Percentiles rank a stretch among this genome's conserved stretches.
Conservation (phyloP, 2,797 vertebrate genomes). For the Chelon auratus region DNA sequence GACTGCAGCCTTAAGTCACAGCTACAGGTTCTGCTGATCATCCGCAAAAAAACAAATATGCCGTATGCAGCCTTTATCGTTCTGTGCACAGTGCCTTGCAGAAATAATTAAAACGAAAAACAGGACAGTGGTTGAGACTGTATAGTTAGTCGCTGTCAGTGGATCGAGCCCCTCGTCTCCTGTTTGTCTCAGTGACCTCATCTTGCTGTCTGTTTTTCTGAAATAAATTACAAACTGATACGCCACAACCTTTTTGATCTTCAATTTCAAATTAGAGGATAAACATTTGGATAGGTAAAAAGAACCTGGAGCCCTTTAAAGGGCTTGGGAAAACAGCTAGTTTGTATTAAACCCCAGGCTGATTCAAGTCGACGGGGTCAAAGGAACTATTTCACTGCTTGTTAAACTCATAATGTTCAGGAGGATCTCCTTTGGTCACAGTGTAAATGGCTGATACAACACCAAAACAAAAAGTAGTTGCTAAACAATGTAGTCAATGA, state of each 20-base stretch:
- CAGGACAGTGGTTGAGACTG: neutral
- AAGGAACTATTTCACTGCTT: constrained; percentile 10
- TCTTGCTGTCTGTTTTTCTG: neutral
- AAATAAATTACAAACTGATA: constrained; percentile 23
- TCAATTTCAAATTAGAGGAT: constrained; percentile 14
- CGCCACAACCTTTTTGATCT: constrained; percentile 17
- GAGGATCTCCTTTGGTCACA: constrained; percentile 8
- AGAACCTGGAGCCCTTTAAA: neutral
- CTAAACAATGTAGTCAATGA: neutral
- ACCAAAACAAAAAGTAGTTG: constrained; percentile 2
- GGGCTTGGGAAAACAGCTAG: neutral
- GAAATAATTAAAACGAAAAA: neutral
- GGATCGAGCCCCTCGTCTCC: no score
- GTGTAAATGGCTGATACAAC: constrained; percentile 13
- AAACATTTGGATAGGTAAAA: neutral
- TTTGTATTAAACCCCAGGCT: constrained; percentile 6
- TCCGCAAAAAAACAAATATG: neutral
- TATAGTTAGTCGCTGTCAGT: neutral
- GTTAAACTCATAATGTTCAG: constrained; percentile 3
- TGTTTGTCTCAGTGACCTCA: neutral
- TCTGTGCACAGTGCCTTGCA: constrained; percentile 11
- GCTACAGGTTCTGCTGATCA: neutral
- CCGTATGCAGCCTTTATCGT: neutral
- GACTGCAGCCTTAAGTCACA: neutral
- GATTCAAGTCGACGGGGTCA: constrained; percentile 11